Evolutionary conservation across 1,140 invertebrate genomes (phyloP).

Genomic region (Physella acuta): DNA sequence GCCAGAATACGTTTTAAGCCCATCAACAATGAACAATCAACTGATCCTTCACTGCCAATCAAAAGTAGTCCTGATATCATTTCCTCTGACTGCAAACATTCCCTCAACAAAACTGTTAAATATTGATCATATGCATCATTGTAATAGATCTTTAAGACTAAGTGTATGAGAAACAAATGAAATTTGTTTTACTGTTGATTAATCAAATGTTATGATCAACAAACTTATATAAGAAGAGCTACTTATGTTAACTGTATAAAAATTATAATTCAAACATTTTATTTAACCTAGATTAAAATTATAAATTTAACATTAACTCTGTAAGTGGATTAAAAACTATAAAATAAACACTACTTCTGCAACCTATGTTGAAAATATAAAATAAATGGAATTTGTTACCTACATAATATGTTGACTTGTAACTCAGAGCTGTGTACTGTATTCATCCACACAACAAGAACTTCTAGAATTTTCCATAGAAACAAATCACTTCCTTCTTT

Average conservation of each 20-base stretch:
- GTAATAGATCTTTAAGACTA: neutral
- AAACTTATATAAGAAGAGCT: neutral
- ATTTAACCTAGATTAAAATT: neutral
- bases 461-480: neutral
- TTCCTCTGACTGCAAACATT: neutral
- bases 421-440: neutral
- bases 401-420: neutral
- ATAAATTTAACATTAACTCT: too few species aligned
- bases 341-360: too few species aligned
- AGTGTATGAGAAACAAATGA: neutral
- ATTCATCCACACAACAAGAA: neutral
- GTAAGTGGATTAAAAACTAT: too few species aligned
- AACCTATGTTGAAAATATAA: too few species aligned
- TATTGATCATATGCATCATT: neutral
- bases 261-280: neutral
- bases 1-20: slow-evolving; percentile 7
- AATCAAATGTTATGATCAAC: neutral
- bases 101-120: slow-evolving; percentile 8
- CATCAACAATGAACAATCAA: slow-evolving; percentile 4
- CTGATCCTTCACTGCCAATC: neutral
- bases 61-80: neutral
- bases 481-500: neutral
- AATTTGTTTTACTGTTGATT: neutral
- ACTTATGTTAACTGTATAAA: neutral
- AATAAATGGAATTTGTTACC: neutral